phyloP scores from a whole-genome alignment of 2,113 vertebrate species.

The Apodemus sylvaticus region DNA sequence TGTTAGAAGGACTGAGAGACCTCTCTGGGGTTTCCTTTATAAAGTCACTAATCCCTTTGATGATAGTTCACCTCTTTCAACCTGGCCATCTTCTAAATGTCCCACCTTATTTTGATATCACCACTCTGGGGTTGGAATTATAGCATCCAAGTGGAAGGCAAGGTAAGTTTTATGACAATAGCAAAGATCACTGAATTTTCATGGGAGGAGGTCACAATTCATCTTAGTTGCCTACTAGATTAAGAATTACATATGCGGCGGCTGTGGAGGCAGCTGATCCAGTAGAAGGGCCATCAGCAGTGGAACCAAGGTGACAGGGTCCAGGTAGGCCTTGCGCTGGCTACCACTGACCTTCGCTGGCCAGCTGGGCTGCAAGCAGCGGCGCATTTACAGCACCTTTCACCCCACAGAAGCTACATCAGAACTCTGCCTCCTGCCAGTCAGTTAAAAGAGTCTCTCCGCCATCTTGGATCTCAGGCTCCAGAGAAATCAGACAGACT shows the following conservation, averaged over 20 bases:
- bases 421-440: too few species aligned
- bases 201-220: neutral
- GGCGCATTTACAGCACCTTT: too few species aligned
- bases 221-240: neutral
- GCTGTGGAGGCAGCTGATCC: too few species aligned
- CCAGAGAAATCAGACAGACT: too few species aligned
- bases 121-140: neutral
- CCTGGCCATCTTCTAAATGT: neutral
- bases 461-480: too few species aligned
- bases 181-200: neutral
- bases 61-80: neutral
- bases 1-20: neutral
- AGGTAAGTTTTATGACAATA: neutral
- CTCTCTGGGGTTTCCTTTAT: neutral
- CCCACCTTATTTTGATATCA: neutral
- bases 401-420: too few species aligned
- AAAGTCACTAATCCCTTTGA: neutral
- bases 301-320: too few species aligned
- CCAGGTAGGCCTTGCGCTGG: too few species aligned
- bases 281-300: too few species aligned
- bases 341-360: too few species aligned
- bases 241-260: neutral
- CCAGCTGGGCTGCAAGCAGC: too few species aligned
- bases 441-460: too few species aligned
- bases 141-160: neutral